Percentiles rank a stretch among this genome's conserved stretches.
Evolutionary conservation across 2,888 invertebrate species (phyloP).

Genomic region (Dryobotodes eremita): DNA sequence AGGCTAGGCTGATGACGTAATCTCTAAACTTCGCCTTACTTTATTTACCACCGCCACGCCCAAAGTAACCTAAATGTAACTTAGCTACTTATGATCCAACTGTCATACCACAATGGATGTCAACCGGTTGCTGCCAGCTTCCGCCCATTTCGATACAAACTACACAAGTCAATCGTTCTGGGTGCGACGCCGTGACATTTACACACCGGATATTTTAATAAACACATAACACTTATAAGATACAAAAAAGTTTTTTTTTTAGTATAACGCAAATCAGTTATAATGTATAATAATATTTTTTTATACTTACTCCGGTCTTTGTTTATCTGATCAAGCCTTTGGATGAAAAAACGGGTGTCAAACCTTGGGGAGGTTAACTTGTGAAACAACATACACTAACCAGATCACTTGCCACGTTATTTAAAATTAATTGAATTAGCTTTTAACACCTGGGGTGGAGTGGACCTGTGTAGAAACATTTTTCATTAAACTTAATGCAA

Average conservation of each 20-base stretch:
- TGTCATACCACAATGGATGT: conserved; percentile 29
- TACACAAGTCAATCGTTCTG: conserved; percentile 43
- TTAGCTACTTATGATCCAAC: conserved; percentile 47
- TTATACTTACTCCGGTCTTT: neutral
- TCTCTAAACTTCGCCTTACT: neutral
- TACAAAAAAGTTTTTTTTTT: conserved; percentile 20
- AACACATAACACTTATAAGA: conserved; percentile 15
- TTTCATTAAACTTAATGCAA: too few species aligned
- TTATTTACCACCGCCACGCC: conserved; percentile 27
- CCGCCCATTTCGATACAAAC: conserved; percentile 55
- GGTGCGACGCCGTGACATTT: conserved; percentile 48
- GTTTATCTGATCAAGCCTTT: neutral
- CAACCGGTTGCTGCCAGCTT: conserved; percentile 42
- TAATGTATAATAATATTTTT: neutral
- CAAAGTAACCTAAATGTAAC: conserved; percentile 9
- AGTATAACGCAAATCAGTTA: neutral
- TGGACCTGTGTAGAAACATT: neutral
- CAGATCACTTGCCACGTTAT: neutral
- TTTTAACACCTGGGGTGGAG: neutral
- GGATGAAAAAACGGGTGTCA: neutral
- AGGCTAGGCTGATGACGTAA: neutral
- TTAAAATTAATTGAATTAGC: neutral
- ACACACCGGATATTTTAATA: conserved; percentile 53
- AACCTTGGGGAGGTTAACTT: too few species aligned
- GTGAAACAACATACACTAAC: neutral